Percentiles rank a stretch among this genome's conserved stretches.
Conservation (phyloP, 37 sponge, comb jelly and placozoan species). For the Hexactinellida sp. region DNA sequence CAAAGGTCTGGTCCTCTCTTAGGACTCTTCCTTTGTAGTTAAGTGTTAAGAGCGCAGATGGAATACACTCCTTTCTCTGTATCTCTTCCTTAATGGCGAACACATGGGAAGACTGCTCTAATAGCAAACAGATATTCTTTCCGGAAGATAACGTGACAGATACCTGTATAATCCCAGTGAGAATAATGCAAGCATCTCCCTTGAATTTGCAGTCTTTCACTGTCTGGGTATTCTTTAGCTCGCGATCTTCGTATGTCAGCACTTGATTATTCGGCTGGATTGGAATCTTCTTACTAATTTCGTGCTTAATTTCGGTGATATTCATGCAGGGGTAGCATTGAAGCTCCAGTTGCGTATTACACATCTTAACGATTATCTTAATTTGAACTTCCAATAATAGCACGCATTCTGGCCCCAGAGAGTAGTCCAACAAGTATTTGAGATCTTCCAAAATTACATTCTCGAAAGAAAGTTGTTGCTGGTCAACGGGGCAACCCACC, state of each 20-base stretch:
- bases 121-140: not conserved
- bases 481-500: not conserved
- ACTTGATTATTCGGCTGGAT: not conserved
- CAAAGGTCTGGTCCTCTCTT: not conserved
- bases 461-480: not conserved
- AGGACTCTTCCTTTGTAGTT: not conserved
- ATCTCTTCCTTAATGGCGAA: not conserved
- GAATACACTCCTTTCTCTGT: not conserved
- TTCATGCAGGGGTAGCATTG: not conserved
- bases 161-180: not conserved
- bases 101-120: not conserved
- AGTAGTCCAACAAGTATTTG: not conserved
- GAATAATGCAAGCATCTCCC: not conserved
- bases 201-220: not conserved
- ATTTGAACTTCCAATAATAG: not conserved
- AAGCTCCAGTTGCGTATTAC: not conserved
- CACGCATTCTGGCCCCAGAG: not conserved
- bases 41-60: not conserved
- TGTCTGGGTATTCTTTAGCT: not conserved
- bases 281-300: not conserved
- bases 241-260: not conserved
- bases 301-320: not conserved
- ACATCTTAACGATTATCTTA: not conserved
- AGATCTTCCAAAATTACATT: not conserved
- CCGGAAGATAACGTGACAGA: not conserved